Conservation (phyloP, 2,797 vertebrate genomes). For the Lagodon rhomboides region DNA sequence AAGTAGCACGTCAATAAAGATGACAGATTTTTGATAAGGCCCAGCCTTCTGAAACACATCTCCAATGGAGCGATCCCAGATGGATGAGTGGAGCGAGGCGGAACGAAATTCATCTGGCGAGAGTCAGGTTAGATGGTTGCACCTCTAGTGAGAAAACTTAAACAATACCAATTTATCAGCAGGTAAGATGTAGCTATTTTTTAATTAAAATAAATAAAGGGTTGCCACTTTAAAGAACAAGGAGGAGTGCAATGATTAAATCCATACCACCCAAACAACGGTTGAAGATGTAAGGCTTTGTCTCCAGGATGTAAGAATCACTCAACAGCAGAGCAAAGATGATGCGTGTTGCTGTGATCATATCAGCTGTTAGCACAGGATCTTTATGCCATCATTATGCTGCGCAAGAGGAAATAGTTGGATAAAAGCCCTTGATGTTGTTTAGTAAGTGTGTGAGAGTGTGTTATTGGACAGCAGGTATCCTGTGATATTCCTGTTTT, state of each 20-base stretch:
- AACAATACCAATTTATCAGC: slow-evolving; percentile 19
- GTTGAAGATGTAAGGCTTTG: slow-evolving; percentile 61
- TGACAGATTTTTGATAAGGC: no score
- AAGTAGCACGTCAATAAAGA: no score
- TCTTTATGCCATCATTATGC: slow-evolving; percentile 77
- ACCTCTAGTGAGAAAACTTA: neutral
- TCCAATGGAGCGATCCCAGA: no score
- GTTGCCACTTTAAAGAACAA: slow-evolving; percentile 38
- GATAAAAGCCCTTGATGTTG: slow-evolving; percentile 82
- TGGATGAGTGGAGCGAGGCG: no score
- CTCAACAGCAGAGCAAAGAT: slow-evolving; percentile 67
- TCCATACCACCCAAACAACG: slow-evolving; percentile 67
- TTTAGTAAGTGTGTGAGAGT: slow-evolving; percentile 71
- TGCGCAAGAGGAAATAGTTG: slow-evolving; percentile 77
- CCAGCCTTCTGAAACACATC: no score
- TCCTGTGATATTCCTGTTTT: slow-evolving; percentile 75
- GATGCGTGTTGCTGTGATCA: slow-evolving; percentile 70
- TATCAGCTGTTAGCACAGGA: slow-evolving; percentile 75
- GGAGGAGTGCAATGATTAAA: slow-evolving; percentile 60
- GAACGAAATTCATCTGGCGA: no score
- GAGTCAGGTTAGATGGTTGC: no score
- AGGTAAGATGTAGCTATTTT: slow-evolving; percentile 2
- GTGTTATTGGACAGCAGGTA: slow-evolving; percentile 75
- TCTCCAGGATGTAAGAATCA: slow-evolving; percentile 74
- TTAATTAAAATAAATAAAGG: no score